Percentiles rank a stretch among this genome's conserved stretches.
These are phyloP conservation scores for Cotesia vestalis DNA, from an alignment of 1,140 invertebrate species.

Conservation along the genomic window DNA sequence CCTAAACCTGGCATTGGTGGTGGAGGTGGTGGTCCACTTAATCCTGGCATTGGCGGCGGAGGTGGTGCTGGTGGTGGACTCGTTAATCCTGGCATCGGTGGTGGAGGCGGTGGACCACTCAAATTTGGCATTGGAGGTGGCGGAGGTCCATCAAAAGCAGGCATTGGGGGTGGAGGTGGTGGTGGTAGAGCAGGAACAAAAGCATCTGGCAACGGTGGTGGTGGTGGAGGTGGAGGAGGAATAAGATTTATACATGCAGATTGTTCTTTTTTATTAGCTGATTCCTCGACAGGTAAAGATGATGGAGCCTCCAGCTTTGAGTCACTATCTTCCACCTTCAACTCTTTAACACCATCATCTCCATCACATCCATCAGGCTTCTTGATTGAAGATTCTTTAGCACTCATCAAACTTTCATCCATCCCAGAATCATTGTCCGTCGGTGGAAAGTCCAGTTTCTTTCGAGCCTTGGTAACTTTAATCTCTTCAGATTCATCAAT, in stretches of 20 bases:
- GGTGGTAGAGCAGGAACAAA: constrained; percentile 63
- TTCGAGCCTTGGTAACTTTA: constrained; percentile 8
- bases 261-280: constrained; percentile 55
- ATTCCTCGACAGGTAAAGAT: constrained; percentile 47
- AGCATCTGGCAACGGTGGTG: constrained; percentile 57
- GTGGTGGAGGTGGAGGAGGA: constrained; percentile 53
- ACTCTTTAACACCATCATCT: no score
- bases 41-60: constrained; percentile 43
- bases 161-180: constrained; percentile 52
- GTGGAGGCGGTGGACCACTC: constrained; percentile 57
- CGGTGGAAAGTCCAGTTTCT: constrained; percentile 29
- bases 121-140: constrained; percentile 60
- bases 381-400: no score
- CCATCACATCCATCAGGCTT: no score
- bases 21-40: constrained; percentile 66
- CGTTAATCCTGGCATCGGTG: constrained; percentile 57
- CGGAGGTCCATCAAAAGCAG: constrained; percentile 48
- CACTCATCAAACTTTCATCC: no score
- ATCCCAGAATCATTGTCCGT: constrained; percentile 33
- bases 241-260: constrained; percentile 56
- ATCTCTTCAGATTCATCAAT: not conserved
- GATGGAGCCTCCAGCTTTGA: constrained; percentile 66
- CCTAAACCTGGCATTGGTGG: constrained; percentile 61
- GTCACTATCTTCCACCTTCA: no score
- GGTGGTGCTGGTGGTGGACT: constrained; percentile 61